Evolutionary conservation across 1,140 invertebrate genomes (phyloP).

Genomic region (Brevipalpus yothersi): DNA sequence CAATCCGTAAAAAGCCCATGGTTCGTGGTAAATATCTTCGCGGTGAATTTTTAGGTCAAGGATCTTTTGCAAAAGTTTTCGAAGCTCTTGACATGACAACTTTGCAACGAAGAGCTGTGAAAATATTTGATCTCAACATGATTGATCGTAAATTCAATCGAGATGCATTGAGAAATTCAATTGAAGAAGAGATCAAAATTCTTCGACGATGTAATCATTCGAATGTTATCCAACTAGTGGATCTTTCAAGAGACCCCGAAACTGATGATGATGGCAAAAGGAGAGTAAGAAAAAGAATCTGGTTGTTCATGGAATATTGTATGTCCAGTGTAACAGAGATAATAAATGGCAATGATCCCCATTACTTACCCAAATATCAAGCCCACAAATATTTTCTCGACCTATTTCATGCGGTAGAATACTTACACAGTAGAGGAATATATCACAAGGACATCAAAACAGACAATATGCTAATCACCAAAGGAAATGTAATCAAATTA

Average conservation of each 20-base stretch:
- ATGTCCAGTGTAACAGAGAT: conserved; percentile 53
- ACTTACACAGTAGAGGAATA: conserved; percentile 79
- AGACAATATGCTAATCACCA: conserved; percentile 75
- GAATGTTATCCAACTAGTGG: not conserved
- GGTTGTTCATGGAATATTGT: conserved; percentile 39
- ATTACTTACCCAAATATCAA: conserved; percentile 84
- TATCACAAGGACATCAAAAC: conserved; percentile 99
- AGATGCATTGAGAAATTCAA: not conserved
- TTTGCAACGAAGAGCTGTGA: conserved; percentile 62
- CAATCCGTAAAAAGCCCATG: not conserved
- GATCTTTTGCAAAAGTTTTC: conserved; percentile 82
- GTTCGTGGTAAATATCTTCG: not conserved
- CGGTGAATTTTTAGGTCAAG: conserved; percentile 86
- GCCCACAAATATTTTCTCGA: conserved; percentile 72
- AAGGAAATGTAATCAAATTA: conserved; percentile 80
- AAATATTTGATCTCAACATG: conserved; percentile 55
- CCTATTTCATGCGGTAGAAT: conserved; percentile 77
- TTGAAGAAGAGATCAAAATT: not conserved
- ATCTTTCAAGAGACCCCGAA: conserved; percentile 40
- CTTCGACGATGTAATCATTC: not conserved
- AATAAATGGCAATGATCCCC: conserved; percentile 61
- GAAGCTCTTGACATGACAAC: conserved; percentile 83
- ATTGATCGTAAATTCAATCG: not conserved
- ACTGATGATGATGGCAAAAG: conserved; percentile 36
- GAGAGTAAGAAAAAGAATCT: conserved; percentile 29